phyloP scores from a whole-genome alignment of 1,140 invertebrate genomes.

The Drosophila ironensis region DNA sequence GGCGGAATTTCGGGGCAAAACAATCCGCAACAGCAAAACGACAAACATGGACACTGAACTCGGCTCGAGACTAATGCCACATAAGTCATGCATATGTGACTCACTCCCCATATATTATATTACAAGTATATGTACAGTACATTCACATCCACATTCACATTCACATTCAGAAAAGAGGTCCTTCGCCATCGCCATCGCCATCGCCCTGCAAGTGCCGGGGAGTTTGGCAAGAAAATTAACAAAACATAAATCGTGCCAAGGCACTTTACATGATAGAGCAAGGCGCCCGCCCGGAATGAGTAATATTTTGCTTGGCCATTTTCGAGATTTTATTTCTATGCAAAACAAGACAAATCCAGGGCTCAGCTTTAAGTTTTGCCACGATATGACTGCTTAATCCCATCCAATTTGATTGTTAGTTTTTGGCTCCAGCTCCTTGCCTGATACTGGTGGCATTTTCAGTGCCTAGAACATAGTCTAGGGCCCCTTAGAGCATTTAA shows the following conservation, averaged over 20 bases:
- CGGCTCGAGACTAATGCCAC: slow-evolving; percentile 44
- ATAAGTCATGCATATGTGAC: slow-evolving; percentile 53
- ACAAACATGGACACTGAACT: slow-evolving; percentile 30
- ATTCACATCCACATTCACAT: background rate
- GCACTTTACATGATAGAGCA: slow-evolving; percentile 35
- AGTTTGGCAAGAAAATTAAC: slow-evolving; percentile 57
- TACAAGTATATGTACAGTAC: background rate
- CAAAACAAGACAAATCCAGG: too few relatives aligned
- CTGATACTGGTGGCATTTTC: too few relatives aligned
- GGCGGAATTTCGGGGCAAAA: slow-evolving; percentile 17
- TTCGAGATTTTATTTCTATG: background rate
- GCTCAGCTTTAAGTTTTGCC: too few relatives aligned
- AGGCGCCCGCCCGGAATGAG: background rate
- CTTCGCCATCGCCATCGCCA: background rate
- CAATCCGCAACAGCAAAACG: slow-evolving; percentile 8
- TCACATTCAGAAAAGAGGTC: too few relatives aligned
- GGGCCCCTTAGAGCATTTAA: too few relatives aligned
- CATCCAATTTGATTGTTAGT: too few relatives aligned
- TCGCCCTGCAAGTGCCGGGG: background rate
- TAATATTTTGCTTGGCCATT: background rate
- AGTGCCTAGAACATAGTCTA: too few relatives aligned
- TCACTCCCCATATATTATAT: slow-evolving; percentile 4
- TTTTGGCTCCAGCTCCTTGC: too few relatives aligned
- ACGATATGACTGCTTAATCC: too few relatives aligned
- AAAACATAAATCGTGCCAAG: slow-evolving; percentile 54